phyloP scores from a whole-genome alignment of 2,797 vertebrate species.

The Heliangelus exortis region DNA sequence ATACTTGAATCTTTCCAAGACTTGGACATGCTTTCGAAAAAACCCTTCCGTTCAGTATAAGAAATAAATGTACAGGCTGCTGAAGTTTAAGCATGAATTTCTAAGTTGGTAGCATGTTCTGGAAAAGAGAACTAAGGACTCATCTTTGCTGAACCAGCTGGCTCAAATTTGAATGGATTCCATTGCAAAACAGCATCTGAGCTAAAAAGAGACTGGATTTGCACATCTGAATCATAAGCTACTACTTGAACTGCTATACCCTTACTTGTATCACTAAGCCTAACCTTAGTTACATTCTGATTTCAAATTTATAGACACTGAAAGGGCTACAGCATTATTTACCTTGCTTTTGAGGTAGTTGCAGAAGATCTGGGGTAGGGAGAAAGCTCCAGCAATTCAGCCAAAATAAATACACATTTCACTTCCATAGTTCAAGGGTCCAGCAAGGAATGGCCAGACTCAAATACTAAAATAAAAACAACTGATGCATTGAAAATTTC shows the following conservation, averaged over 20 bases:
- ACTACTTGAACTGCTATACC: neutral
- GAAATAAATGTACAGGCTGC: neutral
- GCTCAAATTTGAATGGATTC: neutral
- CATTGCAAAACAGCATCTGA: neutral
- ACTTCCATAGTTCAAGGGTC: neutral
- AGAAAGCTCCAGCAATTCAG: neutral
- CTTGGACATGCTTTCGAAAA: neutral
- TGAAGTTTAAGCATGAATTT: neutral
- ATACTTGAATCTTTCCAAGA: neutral
- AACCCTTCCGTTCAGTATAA: neutral
- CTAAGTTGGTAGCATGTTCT: neutral
- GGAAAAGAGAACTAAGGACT: neutral
- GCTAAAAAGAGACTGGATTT: neutral
- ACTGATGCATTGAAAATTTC: neutral
- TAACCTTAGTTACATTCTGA: neutral
- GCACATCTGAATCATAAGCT: neutral
- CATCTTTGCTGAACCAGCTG: constrained; percentile 1
- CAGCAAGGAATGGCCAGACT: neutral
- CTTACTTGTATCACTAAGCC: neutral
- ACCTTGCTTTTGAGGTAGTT: neutral
- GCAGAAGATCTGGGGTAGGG: neutral
- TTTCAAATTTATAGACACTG: neutral
- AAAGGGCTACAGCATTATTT: neutral
- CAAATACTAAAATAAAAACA: neutral
- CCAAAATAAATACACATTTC: neutral